These are phyloP conservation scores for Augochlora pura DNA, from an alignment of 1,140 invertebrate species.

Conservation along the genomic window DNA sequence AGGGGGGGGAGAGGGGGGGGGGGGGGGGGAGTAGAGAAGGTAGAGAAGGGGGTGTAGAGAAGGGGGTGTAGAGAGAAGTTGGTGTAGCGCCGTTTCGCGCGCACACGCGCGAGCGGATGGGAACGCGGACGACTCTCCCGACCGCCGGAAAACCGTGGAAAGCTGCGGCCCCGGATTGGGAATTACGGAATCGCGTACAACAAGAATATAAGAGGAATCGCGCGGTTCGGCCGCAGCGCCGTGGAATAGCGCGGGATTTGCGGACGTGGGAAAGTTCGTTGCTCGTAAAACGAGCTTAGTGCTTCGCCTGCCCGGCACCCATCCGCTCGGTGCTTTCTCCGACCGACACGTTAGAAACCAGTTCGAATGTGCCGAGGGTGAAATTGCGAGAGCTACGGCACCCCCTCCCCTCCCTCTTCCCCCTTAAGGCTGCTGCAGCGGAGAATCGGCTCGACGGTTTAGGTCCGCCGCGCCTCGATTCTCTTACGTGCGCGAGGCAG, in stretches of 20 bases:
- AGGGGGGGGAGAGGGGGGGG: too few relatives aligned
- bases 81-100: too few relatives aligned
- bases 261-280: slow-evolving; percentile 23
- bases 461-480: slow-evolving; percentile 18
- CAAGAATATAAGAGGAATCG: background rate
- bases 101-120: too few relatives aligned
- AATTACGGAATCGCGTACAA: slow-evolving; percentile 16
- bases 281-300: slow-evolving; percentile 43
- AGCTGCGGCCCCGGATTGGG: background rate
- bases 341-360: slow-evolving; percentile 9
- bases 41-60: too few relatives aligned
- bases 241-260: slow-evolving; percentile 11
- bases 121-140: too few relatives aligned
- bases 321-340: background rate
- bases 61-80: too few relatives aligned
- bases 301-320: background rate
- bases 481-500: too few relatives aligned
- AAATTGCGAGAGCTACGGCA: background rate
- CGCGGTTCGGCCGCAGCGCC: slow-evolving; percentile 2
- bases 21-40: too few relatives aligned
- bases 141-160: too few relatives aligned
- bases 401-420: too few relatives aligned
- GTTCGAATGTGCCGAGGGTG: background rate
- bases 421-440: slow-evolving; percentile 23
- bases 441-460: slow-evolving; percentile 50